phyloP scores from a whole-genome alignment of 92 coral and sea anemone species.

The Galaxea fascicularis region DNA sequence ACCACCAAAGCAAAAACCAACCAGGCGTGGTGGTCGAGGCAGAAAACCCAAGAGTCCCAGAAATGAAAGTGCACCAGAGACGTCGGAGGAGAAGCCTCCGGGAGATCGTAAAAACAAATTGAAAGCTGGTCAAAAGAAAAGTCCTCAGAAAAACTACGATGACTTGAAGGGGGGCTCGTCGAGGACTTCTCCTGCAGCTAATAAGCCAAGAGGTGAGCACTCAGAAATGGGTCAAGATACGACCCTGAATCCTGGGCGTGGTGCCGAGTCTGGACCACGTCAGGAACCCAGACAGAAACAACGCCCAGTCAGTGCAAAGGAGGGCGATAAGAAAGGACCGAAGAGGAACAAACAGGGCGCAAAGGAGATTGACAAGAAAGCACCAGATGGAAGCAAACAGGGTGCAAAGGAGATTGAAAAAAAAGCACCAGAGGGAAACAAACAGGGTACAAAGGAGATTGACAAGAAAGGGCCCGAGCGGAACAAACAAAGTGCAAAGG shows the following conservation, averaged over 20 bases:
- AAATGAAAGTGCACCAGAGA: neutral
- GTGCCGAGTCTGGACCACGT: neutral
- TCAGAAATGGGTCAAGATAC: neutral
- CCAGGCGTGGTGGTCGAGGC: conserved; percentile 24
- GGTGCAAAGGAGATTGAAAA: neutral
- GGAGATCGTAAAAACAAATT: neutral
- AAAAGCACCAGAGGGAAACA: neutral
- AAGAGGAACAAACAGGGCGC: neutral
- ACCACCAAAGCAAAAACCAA: neutral
- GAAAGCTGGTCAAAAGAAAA: neutral
- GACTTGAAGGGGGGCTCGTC: neutral
- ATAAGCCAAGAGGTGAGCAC: conserved; percentile 15
- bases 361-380: neutral
- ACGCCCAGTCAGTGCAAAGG: neutral
- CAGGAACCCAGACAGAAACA: neutral
- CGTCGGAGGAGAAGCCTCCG: neutral
- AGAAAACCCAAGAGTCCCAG: conserved; percentile 5
- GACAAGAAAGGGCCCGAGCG: neutral
- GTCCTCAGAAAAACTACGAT: neutral
- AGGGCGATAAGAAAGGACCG: neutral
- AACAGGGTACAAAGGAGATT: neutral
- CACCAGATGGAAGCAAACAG: neutral
- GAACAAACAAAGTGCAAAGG: neutral
- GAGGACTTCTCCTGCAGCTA: neutral
- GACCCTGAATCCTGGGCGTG: neutral